A percentile compares a stretch with the other conserved stretches of the same genome.
phyloP scores from a whole-genome alignment of 1,140 invertebrate genomes.

The Aphis craccivora region DNA sequence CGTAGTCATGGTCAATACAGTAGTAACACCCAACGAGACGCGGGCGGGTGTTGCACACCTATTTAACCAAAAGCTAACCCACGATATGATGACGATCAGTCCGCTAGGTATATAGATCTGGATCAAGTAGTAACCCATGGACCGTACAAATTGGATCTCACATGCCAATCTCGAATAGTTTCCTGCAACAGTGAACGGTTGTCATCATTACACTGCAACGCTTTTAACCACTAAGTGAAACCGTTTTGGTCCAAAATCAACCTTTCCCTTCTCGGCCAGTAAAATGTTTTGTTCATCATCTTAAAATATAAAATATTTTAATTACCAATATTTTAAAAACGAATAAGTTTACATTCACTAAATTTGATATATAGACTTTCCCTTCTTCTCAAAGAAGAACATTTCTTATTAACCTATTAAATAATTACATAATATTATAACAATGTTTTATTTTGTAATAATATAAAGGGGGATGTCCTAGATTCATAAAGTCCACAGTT shows the following conservation, averaged over 20 bases:
- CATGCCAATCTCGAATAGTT: slow-evolving; percentile 97
- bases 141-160: slow-evolving; percentile 96
- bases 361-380: not conserved
- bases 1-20: slow-evolving; percentile 98
- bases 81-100: slow-evolving; percentile 98
- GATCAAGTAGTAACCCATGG: slow-evolving; percentile 99
- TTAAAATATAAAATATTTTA: not conserved
- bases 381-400: not conserved
- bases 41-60: slow-evolving; percentile 95
- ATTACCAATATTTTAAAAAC: not conserved
- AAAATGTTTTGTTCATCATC: not conserved
- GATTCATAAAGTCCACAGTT: too few relatives aligned
- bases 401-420: not conserved
- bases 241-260: not conserved
- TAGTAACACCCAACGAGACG: slow-evolving; percentile 95
- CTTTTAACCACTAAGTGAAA: not conserved
- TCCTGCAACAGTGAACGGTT: slow-evolving; percentile 71
- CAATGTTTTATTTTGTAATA: too few relatives aligned
- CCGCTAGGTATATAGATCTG: slow-evolving; percentile 99
- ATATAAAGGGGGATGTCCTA: too few relatives aligned
- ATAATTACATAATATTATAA: too few relatives aligned
- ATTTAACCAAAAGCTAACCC: slow-evolving; percentile 96
- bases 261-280: not conserved
- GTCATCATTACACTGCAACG: not conserved
- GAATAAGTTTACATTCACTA: not conserved